Evolutionary conservation across 1,140 invertebrate genomes (phyloP), one percentile per base, ranked within the genome.

Genomic region (Pachypeltis micranthus): DNA sequence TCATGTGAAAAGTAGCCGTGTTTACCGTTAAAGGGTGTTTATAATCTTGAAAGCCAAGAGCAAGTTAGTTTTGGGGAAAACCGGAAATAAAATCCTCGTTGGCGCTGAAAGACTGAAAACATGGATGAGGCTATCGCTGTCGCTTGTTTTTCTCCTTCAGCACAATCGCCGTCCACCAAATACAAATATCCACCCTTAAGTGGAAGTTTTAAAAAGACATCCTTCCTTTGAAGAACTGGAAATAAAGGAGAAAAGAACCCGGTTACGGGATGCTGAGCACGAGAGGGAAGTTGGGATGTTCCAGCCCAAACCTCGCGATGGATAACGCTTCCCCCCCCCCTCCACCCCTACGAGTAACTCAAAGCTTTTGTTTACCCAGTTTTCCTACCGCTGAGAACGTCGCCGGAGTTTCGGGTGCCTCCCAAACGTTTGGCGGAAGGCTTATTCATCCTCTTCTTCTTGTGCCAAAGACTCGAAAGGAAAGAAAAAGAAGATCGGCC

Each of bases 401-500:
- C 3, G 47, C 19, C 23, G 7, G 47, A 21, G 47, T 51, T 51
- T 51, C 47, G n/a, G n/a, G n/a, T n/a, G n/a, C n/a, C n/a, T n/a
- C n/a, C n/a, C 47, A 21, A 51, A 51, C 47, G 47, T 51, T 51
- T 51, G 47, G 47, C 47, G 23, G 47, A 51, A 51, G 47, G 47
- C 23, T 51, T 51, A 51, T 21, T n/a, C 47, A 4, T 51, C 23
- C 3, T 21, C 19, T 51, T 21, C 10, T 10, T 4, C 47, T 21
- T 51, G 12, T 51, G 47, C 47, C 47, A 51, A 51, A 51, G 47
- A 51, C 47, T 51, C 21, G 19, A 51, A 51, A 51, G 23, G 47
- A 51, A n/a, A n/a, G n/a, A n/a, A n/a, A n/a, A n/a, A n/a, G n/a
- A n/a, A n/a, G n/a, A n/a, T n/a, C n/a, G n/a, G n/a, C n/a, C n/a